Evolutionary conservation across 64 coral and sea anemone species (phyloP), one percentile per base, ranked within the genome.

Genomic region (Actinia tenebrosa): DNA sequence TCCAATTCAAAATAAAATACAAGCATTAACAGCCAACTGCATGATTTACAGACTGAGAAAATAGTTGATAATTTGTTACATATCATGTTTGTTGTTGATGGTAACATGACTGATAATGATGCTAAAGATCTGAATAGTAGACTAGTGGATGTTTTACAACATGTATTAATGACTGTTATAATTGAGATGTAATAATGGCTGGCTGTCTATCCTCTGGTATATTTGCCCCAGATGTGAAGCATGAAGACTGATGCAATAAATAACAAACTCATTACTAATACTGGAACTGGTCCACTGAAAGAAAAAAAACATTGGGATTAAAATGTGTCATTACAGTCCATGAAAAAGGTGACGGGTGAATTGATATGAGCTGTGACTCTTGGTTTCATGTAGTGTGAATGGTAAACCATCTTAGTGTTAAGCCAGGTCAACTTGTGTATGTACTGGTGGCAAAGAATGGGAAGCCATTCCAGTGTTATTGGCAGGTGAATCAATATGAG

Each of bases 171-270:
- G 69, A 75, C 69, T 42, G 69, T 14, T 75, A 75, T 30, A 75
- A 75, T 75, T 66, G n/a, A 26, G 25, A 75, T 72, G 22, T 89
- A 7, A 3, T 43, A 16, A 66, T 86, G 22, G 7, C 50, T 91
- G 63, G 63, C 15, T 66, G 19, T 66, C 20, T 91, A 98, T 93
- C 92, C 92, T 85, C 95, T 83, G 13, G 92, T 98, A 79, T 98
- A 98, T 92, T 98, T 98, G 37, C 95, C 95, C 95, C 95, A 98
- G 42, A 98, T 98, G 55, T 98, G 95, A 88, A 98, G 95, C 89
- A 98, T 94, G n/a, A 98, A 98, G 1, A 98, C 92, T 27, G 95
- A 98, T 16, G 95, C 95, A 86, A 98, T 98, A 63, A 98, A 98
- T 59, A 98, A 77, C 64, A 98, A 80, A 71, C 95, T 98, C 90